Conservation (phyloP, 2,888 invertebrate genomes). For the Alviniconcha strummeri region DNA sequence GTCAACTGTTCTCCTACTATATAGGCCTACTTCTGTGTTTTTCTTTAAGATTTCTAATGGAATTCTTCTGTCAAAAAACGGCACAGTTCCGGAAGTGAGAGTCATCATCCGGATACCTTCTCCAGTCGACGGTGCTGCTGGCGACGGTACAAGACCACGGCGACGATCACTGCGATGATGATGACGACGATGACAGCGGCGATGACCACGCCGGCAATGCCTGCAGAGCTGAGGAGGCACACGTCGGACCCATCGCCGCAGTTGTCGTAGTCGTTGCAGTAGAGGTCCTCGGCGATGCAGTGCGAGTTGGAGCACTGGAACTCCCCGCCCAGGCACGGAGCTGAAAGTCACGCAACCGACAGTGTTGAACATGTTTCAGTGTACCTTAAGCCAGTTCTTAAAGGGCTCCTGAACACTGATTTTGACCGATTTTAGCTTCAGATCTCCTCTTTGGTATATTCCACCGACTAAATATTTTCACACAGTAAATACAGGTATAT, state of each 20-base stretch:
- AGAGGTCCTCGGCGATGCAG: slow-evolving; percentile 41
- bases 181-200: slow-evolving; percentile 35
- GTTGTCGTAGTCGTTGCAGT: slow-evolving; percentile 47
- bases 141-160: slow-evolving; percentile 34
- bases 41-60: too few species aligned
- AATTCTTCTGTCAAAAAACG: too few species aligned
- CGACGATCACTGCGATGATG: slow-evolving; percentile 38
- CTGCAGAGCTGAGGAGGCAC: slow-evolving; percentile 37
- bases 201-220: slow-evolving; percentile 40
- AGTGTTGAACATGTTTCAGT: neutral
- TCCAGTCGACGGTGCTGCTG: slow-evolving; percentile 39
- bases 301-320: slow-evolving; percentile 43
- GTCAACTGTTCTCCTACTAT: too few species aligned
- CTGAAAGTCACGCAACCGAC: slow-evolving; percentile 6
- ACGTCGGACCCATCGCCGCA: slow-evolving; percentile 47
- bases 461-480: too few species aligned
- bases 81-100: neutral
- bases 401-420: too few species aligned
- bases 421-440: too few species aligned
- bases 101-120: slow-evolving; percentile 42
- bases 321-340: slow-evolving; percentile 38
- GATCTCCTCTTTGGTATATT: too few species aligned
- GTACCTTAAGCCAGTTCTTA: neutral
- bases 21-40: too few species aligned
- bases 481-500: too few species aligned